These are phyloP conservation scores for Danio jaintianensis DNA, from an alignment of 2,797 vertebrate genomes.

Conservation along the genomic window DNA sequence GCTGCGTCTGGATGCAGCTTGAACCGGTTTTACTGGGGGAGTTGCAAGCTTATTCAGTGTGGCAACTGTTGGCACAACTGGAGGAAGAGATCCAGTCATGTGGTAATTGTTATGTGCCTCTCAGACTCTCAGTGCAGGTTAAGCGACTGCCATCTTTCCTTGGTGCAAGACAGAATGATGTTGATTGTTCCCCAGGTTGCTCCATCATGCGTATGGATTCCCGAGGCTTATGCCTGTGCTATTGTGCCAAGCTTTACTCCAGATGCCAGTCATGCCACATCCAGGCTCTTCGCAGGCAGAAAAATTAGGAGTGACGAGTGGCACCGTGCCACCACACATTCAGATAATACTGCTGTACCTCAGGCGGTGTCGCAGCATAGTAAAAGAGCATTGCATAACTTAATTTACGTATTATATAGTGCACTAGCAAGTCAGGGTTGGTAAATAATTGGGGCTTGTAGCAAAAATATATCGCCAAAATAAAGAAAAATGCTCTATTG, in stretches of 20 bases:
- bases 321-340: conserved; percentile 33
- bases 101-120: conserved; percentile 68
- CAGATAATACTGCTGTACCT: conserved; percentile 9
- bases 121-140: conserved; percentile 68
- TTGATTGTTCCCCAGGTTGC: conserved; percentile 61
- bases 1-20: background rate
- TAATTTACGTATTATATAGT: background rate
- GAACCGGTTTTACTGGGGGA: conserved; percentile 5
- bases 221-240: background rate
- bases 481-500: too few relatives aligned
- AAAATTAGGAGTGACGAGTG: conserved; percentile 27
- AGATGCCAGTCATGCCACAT: conserved; percentile 36
- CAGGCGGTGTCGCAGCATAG: conserved; percentile 1
- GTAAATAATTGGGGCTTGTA: background rate
- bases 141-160: conserved; percentile 68
- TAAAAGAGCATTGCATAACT: conserved; percentile 19
- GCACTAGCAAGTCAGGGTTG: background rate
- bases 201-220: conserved; percentile 17
- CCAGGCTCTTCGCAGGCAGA: conserved; percentile 29
- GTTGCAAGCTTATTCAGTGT: conserved; percentile 5
- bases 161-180: conserved; percentile 68
- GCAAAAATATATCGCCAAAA: too few relatives aligned
- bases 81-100: conserved; percentile 63
- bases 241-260: conserved; percentile 46
- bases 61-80: conserved; percentile 45